Percentiles rank a stretch among this genome's conserved stretches.
Conservation (phyloP, 2,888 invertebrate genomes). For the Spodoptera picta region DNA sequence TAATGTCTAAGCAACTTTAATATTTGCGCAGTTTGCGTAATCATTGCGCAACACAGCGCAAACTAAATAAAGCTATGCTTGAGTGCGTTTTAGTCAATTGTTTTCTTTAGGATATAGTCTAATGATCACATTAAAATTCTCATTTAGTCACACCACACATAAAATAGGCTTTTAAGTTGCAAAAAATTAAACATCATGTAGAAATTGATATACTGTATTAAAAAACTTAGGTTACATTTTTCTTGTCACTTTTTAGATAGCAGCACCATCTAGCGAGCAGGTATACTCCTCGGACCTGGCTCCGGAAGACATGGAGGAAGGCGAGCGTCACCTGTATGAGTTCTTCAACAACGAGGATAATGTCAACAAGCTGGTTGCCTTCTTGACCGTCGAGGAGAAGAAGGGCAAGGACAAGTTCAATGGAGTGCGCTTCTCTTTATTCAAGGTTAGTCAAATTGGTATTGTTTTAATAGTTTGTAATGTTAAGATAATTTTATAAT, state of each 20-base stretch:
- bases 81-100: too few relatives aligned
- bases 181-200: too few relatives aligned
- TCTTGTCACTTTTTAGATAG: constrained; percentile 80
- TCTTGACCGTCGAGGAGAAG: constrained; percentile 94
- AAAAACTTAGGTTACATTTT: too few relatives aligned
- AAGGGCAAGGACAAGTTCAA: constrained; percentile 95
- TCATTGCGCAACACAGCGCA: too few relatives aligned
- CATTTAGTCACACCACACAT: too few relatives aligned
- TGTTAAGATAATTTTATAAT: too few relatives aligned
- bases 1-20: neutral
- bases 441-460: constrained; percentile 88
- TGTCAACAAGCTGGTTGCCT: constrained; percentile 91
- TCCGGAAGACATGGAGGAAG: constrained; percentile 88
- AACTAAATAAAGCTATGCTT: too few relatives aligned
- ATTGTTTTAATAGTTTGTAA: too few relatives aligned
- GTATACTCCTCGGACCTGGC: constrained; percentile 86
- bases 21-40: neutral
- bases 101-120: too few relatives aligned
- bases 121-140: too few relatives aligned
- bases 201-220: too few relatives aligned
- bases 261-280: constrained; percentile 91
- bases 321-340: constrained; percentile 90
- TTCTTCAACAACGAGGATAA: constrained; percentile 91
- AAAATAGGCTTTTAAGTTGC: too few relatives aligned
- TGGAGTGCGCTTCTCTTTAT: constrained; percentile 90